phyloP scores from a whole-genome alignment of 1,140 invertebrate genomes.

The Cyclina sinensis region DNA sequence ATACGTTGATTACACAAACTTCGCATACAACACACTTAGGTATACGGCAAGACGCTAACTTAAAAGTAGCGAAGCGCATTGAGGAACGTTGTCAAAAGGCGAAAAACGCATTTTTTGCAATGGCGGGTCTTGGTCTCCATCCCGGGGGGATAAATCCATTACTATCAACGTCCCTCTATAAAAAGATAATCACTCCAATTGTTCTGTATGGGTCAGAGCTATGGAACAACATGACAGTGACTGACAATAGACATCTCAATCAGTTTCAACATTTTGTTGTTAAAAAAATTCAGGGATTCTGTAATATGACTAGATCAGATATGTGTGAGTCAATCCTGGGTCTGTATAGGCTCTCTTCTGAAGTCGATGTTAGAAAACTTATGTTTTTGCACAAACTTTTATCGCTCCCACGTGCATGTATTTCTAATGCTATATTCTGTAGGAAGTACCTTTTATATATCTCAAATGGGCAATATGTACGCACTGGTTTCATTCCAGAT shows the following conservation, averaged over 20 bases:
- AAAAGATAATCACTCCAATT: not conserved
- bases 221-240: constrained; percentile 27
- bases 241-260: not conserved
- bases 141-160: not conserved
- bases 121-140: not conserved
- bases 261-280: constrained; percentile 43
- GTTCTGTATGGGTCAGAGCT: constrained; percentile 47
- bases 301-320: constrained; percentile 17
- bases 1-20: too few species aligned
- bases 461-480: not conserved
- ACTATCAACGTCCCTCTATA: not conserved
- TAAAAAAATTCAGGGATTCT: constrained; percentile 27
- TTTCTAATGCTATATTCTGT: not conserved
- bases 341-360: not conserved
- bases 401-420: not conserved
- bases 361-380: constrained; percentile 35
- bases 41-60: not conserved
- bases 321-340: constrained; percentile 51
- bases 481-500: constrained; percentile 10
- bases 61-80: not conserved
- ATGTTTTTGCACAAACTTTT: constrained; percentile 23
- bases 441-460: not conserved
- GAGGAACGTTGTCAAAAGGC: not conserved
- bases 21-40: too few species aligned
- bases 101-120: not conserved